phyloP scores from a whole-genome alignment of 2,888 invertebrate genomes.

The Pilophorus perplexus region DNA sequence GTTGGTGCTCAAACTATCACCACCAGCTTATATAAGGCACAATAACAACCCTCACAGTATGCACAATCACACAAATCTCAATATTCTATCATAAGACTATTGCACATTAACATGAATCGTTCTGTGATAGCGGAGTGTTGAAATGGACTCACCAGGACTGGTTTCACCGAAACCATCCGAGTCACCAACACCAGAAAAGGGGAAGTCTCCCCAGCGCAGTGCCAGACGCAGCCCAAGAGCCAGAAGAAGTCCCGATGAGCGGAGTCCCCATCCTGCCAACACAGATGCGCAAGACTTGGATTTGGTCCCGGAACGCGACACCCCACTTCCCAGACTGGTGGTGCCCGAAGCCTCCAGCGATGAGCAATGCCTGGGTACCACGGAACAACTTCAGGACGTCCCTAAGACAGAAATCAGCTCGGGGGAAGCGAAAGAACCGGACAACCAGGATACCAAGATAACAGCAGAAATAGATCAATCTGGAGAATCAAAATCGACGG shows the following conservation, averaged over 20 bases:
- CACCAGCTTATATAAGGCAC: no score
- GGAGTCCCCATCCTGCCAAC: neutral
- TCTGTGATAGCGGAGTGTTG: neutral
- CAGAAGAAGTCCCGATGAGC: neutral
- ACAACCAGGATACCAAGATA: neutral
- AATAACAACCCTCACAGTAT: no score
- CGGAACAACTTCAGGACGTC: neutral
- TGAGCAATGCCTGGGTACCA: neutral
- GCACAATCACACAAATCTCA: no score
- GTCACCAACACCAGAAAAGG: neutral
- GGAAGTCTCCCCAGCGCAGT: neutral
- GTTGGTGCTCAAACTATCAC: no score
- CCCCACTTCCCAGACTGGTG: neutral
- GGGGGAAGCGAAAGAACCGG: constrained; percentile 6
- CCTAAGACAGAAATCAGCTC: neutral
- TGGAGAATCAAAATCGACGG: neutral
- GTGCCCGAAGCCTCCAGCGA: neutral
- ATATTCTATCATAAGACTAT: no score
- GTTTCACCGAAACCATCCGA: neutral
- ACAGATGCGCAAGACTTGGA: neutral
- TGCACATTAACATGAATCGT: no score
- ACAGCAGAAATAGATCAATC: neutral
- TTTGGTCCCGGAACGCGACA: neutral
- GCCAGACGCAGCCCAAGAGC: neutral
- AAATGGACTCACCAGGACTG: neutral